These are phyloP conservation scores for Plebejus argus DNA, from an alignment of 2,888 invertebrate species.

Conservation along the genomic window DNA sequence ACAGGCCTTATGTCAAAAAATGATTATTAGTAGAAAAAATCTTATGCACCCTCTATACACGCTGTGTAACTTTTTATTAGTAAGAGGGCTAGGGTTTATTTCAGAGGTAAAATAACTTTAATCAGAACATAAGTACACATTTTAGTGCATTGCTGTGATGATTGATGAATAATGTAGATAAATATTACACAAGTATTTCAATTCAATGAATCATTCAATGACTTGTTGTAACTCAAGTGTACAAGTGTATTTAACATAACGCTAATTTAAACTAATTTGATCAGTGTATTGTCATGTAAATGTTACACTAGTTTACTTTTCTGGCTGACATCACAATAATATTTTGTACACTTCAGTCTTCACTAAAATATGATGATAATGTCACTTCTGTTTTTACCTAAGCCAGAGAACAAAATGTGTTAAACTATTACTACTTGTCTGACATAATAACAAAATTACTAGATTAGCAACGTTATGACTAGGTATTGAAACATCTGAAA, in stretches of 20 bases:
- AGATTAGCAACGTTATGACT: not conserved
- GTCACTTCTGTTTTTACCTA: no score
- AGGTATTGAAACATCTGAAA: not conserved
- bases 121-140: not conserved
- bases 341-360: not conserved
- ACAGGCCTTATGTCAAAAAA: no score
- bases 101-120: no score
- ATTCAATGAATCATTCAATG: slow-evolving; percentile 25
- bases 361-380: no score
- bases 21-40: no score
- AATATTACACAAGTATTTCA: slow-evolving; percentile 27
- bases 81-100: no score
- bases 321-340: not conserved
- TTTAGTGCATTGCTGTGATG: not conserved
- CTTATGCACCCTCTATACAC: no score
- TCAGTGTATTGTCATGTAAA: slow-evolving; percentile 10
- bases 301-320: not conserved
- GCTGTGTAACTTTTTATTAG: no score
- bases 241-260: not conserved
- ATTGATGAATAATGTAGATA: not conserved
- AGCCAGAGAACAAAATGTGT: no score
- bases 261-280: slow-evolving; percentile 4
- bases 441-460: not conserved
- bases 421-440: no score
- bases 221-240: not conserved